Evolutionary conservation across 1,140 invertebrate species (phyloP), one percentile per base, ranked within the genome.

Genomic region (Hermetia illucens): DNA sequence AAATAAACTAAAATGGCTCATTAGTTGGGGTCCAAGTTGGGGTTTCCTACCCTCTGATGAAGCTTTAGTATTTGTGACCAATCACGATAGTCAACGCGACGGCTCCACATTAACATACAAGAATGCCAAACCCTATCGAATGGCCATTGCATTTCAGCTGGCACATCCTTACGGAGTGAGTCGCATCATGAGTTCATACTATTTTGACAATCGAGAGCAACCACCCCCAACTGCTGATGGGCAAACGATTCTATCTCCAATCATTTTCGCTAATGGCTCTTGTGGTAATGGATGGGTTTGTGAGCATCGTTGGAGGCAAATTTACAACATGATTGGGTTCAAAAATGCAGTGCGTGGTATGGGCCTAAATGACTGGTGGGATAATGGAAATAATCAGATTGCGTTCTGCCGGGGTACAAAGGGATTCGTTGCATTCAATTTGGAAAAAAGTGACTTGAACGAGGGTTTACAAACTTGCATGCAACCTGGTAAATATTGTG

Each of bases 231-330:
- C 55, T 27, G 69, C 79, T 51, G 36, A 16, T 1, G 49, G 72
- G 29, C 71, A 66, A 29, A 76, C 79, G 47, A 74, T 73, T 3
- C 48, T 75, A 2, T 68, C 71, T 8, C 74, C 80, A 0, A 58
- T 43, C 12, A 71, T 82, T 33, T 10, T 58, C 2, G 20, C 19
- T 8, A 65, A 78, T 46, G 62, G 3, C 66, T 65, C 59, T 2
- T 86, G 82, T 47, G 65, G 58, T 2, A 70, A 72, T 45, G 79
- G 78, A 3, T 88, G 80, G 79, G 60, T 85, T 2, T 88, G 84
- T 51, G 82, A 89, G 56, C 84, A 88, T 54, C 65, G 79, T 20
- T 85, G 81, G 81, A 53, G 69, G 2, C 67, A 76, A 47, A 80
- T 84, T 44, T 74, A 65, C 50, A 78, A 77, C 46, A 85, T 85